Evolutionary conservation across 2,797 vertebrate species (phyloP).

Genomic region (Notoglanidium macrostoma): DNA sequence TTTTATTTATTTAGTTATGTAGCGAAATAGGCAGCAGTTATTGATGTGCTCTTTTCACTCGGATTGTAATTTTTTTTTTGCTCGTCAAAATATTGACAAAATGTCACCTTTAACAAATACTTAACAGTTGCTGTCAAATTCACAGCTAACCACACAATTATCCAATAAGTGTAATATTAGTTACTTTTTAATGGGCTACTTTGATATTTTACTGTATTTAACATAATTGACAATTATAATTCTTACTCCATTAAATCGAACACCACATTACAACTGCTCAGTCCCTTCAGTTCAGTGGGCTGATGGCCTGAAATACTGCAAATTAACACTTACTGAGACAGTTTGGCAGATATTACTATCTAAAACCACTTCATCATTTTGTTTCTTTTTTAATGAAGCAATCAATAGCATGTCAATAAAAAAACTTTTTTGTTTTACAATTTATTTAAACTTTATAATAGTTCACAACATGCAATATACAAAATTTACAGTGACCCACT

Average conservation of each 20-base stretch:
- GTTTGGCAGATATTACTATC: not conserved
- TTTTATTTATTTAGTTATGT: too few relatives aligned
- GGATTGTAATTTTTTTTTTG: too few relatives aligned
- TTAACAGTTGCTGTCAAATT: not conserved
- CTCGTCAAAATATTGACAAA: too few relatives aligned
- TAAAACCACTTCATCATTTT: not conserved
- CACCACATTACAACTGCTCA: not conserved
- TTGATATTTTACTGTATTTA: not conserved
- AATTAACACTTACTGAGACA: too few relatives aligned
- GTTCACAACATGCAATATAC: constrained; percentile 72
- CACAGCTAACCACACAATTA: not conserved
- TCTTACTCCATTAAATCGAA: not conserved
- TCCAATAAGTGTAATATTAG: not conserved
- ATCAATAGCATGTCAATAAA: not conserved
- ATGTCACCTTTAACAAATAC: too few relatives aligned
- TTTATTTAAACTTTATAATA: constrained; percentile 69
- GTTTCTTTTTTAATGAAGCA: not conserved
- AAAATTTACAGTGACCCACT: constrained; percentile 70
- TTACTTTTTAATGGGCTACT: not conserved
- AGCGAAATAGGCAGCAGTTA: too few relatives aligned
- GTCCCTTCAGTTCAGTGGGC: not conserved
- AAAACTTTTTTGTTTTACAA: constrained; percentile 29
- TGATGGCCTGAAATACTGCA: not conserved
- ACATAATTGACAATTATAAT: not conserved
- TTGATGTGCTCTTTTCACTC: too few relatives aligned